Conservation (phyloP, 2,888 invertebrate species). For the Biston betularia region DNA sequence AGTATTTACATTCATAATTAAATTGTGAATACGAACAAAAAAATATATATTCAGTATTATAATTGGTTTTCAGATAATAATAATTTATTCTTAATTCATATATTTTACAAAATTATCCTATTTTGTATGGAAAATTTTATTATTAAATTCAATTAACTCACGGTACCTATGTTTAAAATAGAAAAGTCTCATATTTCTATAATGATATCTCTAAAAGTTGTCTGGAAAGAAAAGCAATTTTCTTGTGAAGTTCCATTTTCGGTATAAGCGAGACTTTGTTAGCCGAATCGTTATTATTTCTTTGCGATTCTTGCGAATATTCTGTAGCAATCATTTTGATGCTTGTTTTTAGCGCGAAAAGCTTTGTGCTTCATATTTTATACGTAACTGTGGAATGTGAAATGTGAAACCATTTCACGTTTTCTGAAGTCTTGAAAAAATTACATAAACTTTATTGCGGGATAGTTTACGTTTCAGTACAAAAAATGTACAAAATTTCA, state of each 20-base stretch:
- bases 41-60: constrained; percentile 15
- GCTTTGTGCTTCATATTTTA: constrained; percentile 2
- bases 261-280: constrained; percentile 8
- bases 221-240: constrained; percentile 16
- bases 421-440: no score
- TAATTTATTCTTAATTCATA: constrained; percentile 21
- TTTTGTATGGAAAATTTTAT: constrained; percentile 22
- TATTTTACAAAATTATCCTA: constrained; percentile 31
- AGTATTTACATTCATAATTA: constrained; percentile 50
- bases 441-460: no score
- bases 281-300: constrained; percentile 16
- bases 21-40: constrained; percentile 24
- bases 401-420: neutral
- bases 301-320: constrained; percentile 22
- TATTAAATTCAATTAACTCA: constrained; percentile 21
- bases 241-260: constrained; percentile 15
- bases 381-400: neutral
- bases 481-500: no score
- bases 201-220: constrained; percentile 19
- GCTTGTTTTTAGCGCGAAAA: constrained; percentile 2
- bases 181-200: constrained; percentile 29
- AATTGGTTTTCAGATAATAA: constrained; percentile 18
- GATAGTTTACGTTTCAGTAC: no score
- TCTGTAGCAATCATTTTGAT: constrained; percentile 14
- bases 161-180: constrained; percentile 24